These are phyloP conservation scores for Miniopterus natalensis DNA, from an alignment of 2,113 vertebrate species.

Conservation along the genomic window DNA sequence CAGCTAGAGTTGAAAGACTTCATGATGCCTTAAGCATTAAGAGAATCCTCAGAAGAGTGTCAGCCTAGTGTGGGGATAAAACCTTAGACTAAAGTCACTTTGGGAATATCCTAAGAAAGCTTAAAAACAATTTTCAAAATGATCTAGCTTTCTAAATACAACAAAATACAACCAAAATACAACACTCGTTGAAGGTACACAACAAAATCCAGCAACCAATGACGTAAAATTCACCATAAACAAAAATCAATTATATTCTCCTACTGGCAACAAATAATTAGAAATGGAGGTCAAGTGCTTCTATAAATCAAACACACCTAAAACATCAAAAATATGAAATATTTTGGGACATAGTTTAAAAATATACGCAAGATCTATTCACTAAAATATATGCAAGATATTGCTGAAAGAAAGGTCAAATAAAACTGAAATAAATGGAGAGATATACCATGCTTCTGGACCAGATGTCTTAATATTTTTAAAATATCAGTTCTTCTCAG, in stretches of 20 bases:
- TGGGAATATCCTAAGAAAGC: background rate
- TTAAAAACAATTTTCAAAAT: background rate
- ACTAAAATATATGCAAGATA: background rate
- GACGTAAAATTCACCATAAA: background rate
- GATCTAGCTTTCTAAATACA: background rate
- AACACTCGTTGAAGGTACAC: background rate
- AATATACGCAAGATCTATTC: background rate
- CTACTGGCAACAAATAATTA: background rate
- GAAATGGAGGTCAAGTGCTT: background rate
- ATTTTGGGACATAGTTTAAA: background rate
- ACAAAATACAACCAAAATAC: background rate
- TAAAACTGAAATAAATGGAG: background rate
- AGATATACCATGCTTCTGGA: background rate
- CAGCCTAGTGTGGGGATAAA: background rate
- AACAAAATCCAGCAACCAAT: background rate
- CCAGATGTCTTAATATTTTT: background rate
- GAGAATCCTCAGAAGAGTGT: background rate
- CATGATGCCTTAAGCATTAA: background rate
- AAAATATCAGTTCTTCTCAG: background rate
- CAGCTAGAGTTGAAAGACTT: background rate
- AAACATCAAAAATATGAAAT: background rate
- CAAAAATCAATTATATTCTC: background rate
- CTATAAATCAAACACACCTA: background rate
- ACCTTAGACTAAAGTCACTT: background rate
- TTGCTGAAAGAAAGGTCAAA: background rate